Evolutionary conservation across 2,113 vertebrate species (phyloP).

Genomic region (Athene cunicularia): DNA sequence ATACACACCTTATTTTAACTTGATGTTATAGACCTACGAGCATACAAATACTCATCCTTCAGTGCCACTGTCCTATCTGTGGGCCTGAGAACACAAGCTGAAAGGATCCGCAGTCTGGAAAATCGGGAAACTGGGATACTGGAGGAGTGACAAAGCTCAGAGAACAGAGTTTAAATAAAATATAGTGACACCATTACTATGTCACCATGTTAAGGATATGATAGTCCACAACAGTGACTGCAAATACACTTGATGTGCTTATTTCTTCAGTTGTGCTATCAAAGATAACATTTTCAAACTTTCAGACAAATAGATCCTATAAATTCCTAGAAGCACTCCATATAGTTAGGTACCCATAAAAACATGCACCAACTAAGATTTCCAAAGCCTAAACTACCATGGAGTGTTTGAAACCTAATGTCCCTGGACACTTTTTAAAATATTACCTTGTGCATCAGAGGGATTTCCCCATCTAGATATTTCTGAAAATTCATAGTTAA

Average conservation of each 20-base stretch:
- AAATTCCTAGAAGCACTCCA: not conserved
- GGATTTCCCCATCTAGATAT: not conserved
- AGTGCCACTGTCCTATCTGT: too few species aligned
- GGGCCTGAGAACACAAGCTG: not conserved
- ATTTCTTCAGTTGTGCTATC: not conserved
- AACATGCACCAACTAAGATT: not conserved
- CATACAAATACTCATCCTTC: not conserved
- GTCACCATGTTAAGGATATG: not conserved
- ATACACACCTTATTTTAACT: not conserved
- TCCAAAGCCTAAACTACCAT: not conserved
- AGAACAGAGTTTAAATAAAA: not conserved
- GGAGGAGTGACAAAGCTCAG: not conserved
- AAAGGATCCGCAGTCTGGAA: not conserved
- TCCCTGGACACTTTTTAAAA: not conserved
- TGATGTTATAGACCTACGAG: not conserved
- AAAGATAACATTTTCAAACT: not conserved
- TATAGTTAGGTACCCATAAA: not conserved
- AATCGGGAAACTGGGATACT: not conserved
- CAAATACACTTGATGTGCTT: not conserved
- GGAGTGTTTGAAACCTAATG: not conserved
- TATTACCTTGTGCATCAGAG: not conserved
- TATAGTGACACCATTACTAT: not conserved
- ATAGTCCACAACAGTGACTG: not conserved
- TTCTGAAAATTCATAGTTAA: not conserved
- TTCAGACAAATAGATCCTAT: not conserved